Conservation (phyloP, 1,140 invertebrate genomes). For the Brachystomella parvula region DNA sequence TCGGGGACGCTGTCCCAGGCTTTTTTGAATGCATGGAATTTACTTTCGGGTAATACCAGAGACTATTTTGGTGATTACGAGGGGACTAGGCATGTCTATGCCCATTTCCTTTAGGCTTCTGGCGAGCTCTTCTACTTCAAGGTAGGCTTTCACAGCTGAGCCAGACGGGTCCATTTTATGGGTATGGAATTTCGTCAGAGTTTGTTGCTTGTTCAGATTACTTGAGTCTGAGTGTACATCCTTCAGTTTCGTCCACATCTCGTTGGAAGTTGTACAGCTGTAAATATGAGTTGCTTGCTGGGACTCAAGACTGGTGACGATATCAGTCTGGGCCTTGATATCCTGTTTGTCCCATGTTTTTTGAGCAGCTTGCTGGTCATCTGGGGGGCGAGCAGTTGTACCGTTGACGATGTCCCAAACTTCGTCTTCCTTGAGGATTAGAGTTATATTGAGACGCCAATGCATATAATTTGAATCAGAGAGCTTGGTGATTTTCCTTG, state of each 20-base stretch:
- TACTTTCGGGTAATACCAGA: slow-evolving; percentile 7
- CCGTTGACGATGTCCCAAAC: not conserved
- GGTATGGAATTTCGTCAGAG: slow-evolving; percentile 3
- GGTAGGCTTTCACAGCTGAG: not conserved
- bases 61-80: slow-evolving; percentile 14
- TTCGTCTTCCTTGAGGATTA: not conserved
- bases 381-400: not conserved
- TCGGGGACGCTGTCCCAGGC: slow-evolving; percentile 18
- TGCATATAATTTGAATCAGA: too few relatives aligned
- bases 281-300: slow-evolving; percentile 4
- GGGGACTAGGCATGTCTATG: not conserved
- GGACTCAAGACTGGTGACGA: not conserved
- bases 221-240: slow-evolving; percentile 7
- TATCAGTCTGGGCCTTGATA: slow-evolving; percentile 5
- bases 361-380: not conserved
- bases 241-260: slow-evolving; percentile 5
- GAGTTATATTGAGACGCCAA: not conserved
- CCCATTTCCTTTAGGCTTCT: slow-evolving; percentile 16
- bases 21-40: slow-evolving; percentile 10
- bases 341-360: slow-evolving; percentile 2
- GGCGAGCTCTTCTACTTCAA: not conserved
- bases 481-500: too few relatives aligned
- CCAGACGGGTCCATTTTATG: not conserved
- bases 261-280: not conserved
- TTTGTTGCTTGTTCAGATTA: slow-evolving; percentile 14